These are phyloP conservation scores for Paguma larvata DNA, from an alignment of 2,797 vertebrate genomes.

Conservation along the genomic window DNA sequence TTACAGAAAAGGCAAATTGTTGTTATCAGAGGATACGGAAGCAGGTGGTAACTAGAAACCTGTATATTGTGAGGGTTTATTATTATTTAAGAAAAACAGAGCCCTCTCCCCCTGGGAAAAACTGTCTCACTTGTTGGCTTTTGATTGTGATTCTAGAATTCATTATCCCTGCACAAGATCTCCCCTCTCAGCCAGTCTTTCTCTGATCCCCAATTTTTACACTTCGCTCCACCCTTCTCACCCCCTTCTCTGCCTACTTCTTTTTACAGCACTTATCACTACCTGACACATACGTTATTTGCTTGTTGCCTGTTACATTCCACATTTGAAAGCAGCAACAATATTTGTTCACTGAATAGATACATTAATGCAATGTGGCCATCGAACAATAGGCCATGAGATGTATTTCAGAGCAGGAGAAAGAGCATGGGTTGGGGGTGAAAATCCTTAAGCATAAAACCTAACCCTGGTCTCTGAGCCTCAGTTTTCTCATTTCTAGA, in stretches of 20 bases:
- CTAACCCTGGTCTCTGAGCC: neutral
- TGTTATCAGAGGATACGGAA: neutral
- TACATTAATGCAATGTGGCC: neutral
- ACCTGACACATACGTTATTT: neutral
- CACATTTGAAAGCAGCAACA: neutral
- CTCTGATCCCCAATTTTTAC: neutral
- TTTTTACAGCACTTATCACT: neutral
- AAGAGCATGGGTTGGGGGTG: neutral
- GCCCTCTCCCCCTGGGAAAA: neutral
- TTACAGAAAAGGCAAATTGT: neutral
- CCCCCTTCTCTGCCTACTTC: neutral
- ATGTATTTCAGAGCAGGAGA: neutral
- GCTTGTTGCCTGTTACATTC: neutral
- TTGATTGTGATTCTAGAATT: neutral
- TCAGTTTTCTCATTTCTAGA: neutral
- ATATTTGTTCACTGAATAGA: neutral
- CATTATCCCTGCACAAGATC: neutral
- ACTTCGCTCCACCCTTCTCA: neutral
- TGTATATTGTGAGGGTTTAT: neutral
- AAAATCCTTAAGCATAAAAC: neutral
- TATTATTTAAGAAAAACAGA: neutral
- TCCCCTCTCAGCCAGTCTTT: neutral
- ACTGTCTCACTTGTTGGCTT: neutral
- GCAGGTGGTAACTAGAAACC: neutral
- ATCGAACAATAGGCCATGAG: neutral